Evolutionary conservation across 2,113 vertebrate genomes (phyloP), one percentile per base, ranked within the genome.

Genomic region (Phyllostomus hastatus): DNA sequence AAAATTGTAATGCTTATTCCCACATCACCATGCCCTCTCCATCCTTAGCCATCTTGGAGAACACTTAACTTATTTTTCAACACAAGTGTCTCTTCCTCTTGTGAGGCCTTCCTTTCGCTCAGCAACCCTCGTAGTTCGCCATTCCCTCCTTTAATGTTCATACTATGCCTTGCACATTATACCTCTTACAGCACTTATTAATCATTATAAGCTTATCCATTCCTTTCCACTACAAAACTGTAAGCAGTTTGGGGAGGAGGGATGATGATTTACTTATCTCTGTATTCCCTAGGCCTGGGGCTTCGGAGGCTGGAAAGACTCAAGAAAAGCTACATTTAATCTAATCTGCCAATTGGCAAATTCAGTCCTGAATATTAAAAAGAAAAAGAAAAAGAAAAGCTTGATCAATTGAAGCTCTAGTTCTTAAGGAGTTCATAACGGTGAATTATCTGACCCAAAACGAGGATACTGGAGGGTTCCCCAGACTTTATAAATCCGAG

Each of bases 161-260:
- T 59, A 67, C 24, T 78, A 48, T n/a, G 75, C 41, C 41, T 54
- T 38, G 69, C 20, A 82, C 57, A 33, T 69, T 72, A 38, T 67
- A 61, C 28, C 46, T 50, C 54, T 75, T 57, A 54, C 17, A 94
- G 59, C 35, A 52, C 24, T 79, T 79, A 75, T 15, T 76, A 75
- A 50, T 79, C 59, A 59, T 50, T 6, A 50, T 5, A 66, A 59
- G 35, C 78, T 84, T 52, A 57, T 20, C 26, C 10, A 14, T 28
- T 52, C 28, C 24, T 93, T 94, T 90, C 54, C 72, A 94, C 35
- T 41, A 84, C 38, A 48, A 80, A 19, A 88, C 78, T n/a, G 76
- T 50, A 83, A 76, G 10, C 90, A 80, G 52, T 59, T 11, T 7
- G 82, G 59, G 35, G 38, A 52, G 24, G 43, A 46, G n/a, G 31